Evolutionary conservation across 2,797 vertebrate species (phyloP).

Genomic region (Syndactyla subalaris): DNA sequence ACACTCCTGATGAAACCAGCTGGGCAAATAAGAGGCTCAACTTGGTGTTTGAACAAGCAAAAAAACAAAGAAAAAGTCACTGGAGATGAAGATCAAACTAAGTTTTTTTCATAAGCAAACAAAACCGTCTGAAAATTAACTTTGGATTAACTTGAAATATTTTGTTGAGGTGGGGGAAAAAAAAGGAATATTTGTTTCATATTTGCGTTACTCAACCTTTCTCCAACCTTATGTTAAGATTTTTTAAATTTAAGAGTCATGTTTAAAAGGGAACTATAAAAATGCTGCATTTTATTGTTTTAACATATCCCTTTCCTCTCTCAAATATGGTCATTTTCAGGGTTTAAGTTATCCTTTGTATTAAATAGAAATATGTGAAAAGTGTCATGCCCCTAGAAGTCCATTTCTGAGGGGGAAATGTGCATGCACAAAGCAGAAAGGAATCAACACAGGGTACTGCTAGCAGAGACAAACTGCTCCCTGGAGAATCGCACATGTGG

Average conservation of each 20-base stretch:
- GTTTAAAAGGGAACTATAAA: neutral
- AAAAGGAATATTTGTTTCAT: neutral
- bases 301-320: neutral
- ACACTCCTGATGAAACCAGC: constrained; percentile 32
- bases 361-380: neutral
- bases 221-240: neutral
- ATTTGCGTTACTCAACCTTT: neutral
- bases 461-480: neutral
- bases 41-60: constrained; percentile 42
- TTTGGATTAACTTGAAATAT: constrained; percentile 13
- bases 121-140: constrained; percentile 7
- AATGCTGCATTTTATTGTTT: neutral
- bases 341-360: neutral
- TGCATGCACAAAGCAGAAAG: fast-evolving
- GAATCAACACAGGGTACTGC: neutral
- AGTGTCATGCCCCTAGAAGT: neutral
- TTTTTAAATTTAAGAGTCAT: neutral
- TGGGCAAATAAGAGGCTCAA: constrained; percentile 56
- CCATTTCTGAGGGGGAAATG: neutral
- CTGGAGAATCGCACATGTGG: fast-evolving
- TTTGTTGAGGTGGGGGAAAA: neutral
- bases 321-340: neutral
- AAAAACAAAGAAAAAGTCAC: constrained; percentile 31
- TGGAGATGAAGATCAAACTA: constrained; percentile 5
- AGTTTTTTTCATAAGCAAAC: neutral